A percentile compares a stretch with the other conserved stretches of the same genome.
These are phyloP conservation scores for Thalassarche chlororhynchos DNA, from an alignment of 2,113 vertebrate genomes.

Conservation along the genomic window DNA sequence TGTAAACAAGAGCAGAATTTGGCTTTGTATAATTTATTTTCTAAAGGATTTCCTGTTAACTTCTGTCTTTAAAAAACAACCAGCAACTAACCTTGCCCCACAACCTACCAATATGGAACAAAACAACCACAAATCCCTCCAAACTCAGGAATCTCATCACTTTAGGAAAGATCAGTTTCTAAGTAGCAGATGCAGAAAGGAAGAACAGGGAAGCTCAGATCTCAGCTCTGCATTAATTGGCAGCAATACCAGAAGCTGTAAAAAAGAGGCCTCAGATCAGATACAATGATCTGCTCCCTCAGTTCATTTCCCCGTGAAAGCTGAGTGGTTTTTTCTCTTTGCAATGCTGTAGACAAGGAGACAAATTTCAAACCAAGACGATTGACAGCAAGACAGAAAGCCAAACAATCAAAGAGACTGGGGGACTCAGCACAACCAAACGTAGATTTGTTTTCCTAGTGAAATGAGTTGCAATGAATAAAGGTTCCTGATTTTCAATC, in stretches of 20 bases:
- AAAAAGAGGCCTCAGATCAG: not conserved
- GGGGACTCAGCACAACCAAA: not conserved
- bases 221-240: not conserved
- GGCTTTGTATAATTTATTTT: not conserved
- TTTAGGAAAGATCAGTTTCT: not conserved
- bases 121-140: not conserved
- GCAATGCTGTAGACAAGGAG: not conserved
- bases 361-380: not conserved
- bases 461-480: slow-evolving; percentile 37
- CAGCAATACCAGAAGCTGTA: not conserved
- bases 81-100: not conserved
- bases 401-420: not conserved
- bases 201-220: not conserved
- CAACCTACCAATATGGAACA: not conserved
- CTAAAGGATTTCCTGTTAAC: slow-evolving; percentile 16
- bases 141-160: not conserved
- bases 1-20: slow-evolving; percentile 8
- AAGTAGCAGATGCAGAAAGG: not conserved
- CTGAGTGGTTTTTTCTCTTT: not conserved
- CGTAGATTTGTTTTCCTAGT: not conserved
- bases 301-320: not conserved
- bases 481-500: slow-evolving; percentile 24
- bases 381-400: not conserved
- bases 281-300: not conserved
- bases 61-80: not conserved